Conservation (phyloP, 2,888 invertebrate genomes). For the Saturnia japonica region DNA sequence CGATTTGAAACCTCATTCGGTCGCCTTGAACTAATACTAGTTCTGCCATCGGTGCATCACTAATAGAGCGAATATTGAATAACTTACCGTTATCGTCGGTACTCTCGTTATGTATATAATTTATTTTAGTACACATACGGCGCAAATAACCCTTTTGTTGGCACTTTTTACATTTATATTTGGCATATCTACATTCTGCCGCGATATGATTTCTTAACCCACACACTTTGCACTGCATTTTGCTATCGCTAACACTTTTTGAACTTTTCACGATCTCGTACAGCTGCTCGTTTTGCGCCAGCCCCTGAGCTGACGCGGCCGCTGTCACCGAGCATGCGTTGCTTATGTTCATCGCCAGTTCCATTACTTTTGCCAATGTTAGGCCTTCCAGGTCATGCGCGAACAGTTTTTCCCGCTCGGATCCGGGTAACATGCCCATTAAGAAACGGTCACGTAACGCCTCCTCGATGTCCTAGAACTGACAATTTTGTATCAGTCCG, state of each 20-base stretch:
- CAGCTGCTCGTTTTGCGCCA: not conserved
- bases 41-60: too few relatives aligned
- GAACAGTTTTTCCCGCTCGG: not conserved
- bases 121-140: not conserved
- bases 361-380: not conserved
- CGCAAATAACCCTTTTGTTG: not conserved
- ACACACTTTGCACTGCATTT: too few relatives aligned
- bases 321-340: too few relatives aligned
- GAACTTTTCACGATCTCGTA: not conserved
- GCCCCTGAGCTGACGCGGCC: too few relatives aligned
- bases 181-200: not conserved
- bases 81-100: not conserved
- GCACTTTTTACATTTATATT: too few relatives aligned
- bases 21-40: too few relatives aligned
- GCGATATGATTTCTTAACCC: not conserved
- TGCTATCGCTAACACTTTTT: too few relatives aligned
- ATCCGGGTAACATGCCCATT: not conserved
- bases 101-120: not conserved
- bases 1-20: too few relatives aligned
- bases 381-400: not conserved
- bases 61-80: too few relatives aligned
- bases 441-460: too few relatives aligned
- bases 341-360: too few relatives aligned
- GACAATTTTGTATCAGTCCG: not conserved
- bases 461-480: not conserved